These are phyloP conservation scores for Drosophila suboccidentalis DNA, from an alignment of 2,888 invertebrate species.

Conservation along the genomic window DNA sequence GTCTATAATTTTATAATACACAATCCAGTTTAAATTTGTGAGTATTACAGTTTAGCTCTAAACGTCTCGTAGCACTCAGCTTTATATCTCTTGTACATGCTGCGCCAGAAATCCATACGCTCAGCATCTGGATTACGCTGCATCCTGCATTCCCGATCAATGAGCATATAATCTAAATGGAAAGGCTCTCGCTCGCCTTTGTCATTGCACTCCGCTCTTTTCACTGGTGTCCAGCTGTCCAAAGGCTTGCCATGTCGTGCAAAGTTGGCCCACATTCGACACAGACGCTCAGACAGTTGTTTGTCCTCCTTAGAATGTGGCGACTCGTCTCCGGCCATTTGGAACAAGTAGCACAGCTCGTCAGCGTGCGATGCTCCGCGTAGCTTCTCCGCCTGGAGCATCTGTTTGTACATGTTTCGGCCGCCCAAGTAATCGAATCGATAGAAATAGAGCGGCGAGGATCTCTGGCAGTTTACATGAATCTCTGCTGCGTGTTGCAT, in stretches of 20 bases:
- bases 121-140: conserved; percentile 79
- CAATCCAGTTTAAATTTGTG: background rate
- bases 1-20: background rate
- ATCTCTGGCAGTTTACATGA: conserved; percentile 69
- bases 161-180: conserved; percentile 78
- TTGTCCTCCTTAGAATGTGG: conserved; percentile 62
- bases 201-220: conserved; percentile 25
- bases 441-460: conserved; percentile 87
- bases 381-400: conserved; percentile 84
- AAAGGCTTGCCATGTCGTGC: conserved; percentile 87
- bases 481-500: conserved; percentile 75
- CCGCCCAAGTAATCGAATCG: conserved; percentile 87
- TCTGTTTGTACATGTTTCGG: conserved; percentile 87
- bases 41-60: conserved; percentile 66
- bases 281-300: conserved; percentile 85
- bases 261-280: conserved; percentile 89
- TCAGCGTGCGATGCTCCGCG: conserved; percentile 88
- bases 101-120: conserved; percentile 83
- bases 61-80: conserved; percentile 52
- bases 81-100: conserved; percentile 81
- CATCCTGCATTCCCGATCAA: conserved; percentile 79
- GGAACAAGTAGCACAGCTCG: conserved; percentile 88
- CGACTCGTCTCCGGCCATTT: conserved; percentile 68
- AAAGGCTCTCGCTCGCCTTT: conserved; percentile 43
- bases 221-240: conserved; percentile 80